phyloP scores from a whole-genome alignment of 1,140 invertebrate species.

The Hirudo medicinalis region DNA sequence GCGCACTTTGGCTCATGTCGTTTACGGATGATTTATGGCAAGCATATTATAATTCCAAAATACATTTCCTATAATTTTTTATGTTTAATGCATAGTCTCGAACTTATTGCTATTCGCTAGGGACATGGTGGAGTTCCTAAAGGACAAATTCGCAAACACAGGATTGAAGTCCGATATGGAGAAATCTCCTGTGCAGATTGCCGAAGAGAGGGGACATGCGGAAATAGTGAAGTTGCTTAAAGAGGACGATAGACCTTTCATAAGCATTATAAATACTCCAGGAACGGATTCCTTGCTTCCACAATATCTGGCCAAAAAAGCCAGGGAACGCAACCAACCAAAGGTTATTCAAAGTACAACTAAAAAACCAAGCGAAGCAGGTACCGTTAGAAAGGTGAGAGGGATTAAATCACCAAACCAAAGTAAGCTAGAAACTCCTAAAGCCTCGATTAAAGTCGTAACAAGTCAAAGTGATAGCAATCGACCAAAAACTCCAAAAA shows the following conservation, averaged over 20 bases:
- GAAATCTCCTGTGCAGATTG: neutral
- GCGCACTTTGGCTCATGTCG: neutral
- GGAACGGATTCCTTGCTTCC: neutral
- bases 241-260: neutral
- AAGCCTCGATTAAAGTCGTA: too few relatives aligned
- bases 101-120: neutral
- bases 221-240: constrained; percentile 6
- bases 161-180: neutral
- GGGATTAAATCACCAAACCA: neutral
- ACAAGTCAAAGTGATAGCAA: too few relatives aligned
- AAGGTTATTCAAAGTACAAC: neutral
- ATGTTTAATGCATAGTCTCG: neutral
- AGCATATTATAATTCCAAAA: neutral
- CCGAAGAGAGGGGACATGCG: neutral
- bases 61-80: neutral
- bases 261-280: neutral
- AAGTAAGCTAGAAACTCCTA: too few relatives aligned
- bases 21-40: neutral
- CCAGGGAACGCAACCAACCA: neutral
- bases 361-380: neutral
- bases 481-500: too few relatives aligned
- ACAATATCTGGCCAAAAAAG: constrained; percentile 1
- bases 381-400: neutral
- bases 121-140: constrained; percentile 5
- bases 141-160: constrained; percentile 1